Conservation (phyloP, 2,888 invertebrate species). For the Chironomus tentans region DNA sequence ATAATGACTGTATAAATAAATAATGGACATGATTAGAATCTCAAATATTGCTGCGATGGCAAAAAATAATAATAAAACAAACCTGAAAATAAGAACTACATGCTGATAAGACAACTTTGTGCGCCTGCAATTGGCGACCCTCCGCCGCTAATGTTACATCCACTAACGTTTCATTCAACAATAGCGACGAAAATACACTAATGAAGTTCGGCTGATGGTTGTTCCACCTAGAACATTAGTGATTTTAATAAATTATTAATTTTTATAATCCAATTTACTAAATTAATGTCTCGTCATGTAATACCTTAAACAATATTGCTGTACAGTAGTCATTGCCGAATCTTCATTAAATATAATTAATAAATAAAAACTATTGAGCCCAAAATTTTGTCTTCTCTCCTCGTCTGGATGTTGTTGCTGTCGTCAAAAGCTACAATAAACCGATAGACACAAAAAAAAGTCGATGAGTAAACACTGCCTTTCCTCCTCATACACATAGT, state of each 20-base stretch:
- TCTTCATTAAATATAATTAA: slow-evolving; percentile 5
- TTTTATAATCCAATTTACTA: neutral
- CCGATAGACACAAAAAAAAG: neutral
- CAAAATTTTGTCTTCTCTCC: neutral
- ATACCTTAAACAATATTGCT: slow-evolving; percentile 60
- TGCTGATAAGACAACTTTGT: slow-evolving; percentile 81
- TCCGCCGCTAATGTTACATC: slow-evolving; percentile 89
- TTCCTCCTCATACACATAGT: neutral
- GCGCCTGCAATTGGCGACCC: slow-evolving; percentile 77
- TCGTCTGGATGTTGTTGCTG: neutral
- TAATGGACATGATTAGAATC: neutral
- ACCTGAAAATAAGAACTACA: slow-evolving; percentile 92
- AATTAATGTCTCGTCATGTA: neutral
- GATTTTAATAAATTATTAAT: neutral
- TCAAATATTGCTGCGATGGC: neutral
- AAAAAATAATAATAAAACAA: slow-evolving; percentile 31
- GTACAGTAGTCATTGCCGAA: slow-evolving; percentile 41
- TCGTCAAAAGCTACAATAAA: neutral
- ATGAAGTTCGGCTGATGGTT: slow-evolving; percentile 91
- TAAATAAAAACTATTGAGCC: neutral
- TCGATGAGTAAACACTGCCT: neutral
- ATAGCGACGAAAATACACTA: slow-evolving; percentile 73
- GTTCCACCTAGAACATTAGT: slow-evolving; percentile 57
- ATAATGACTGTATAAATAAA: slow-evolving; percentile 52
- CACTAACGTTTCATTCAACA: slow-evolving; percentile 74